These are phyloP conservation scores for Hirudo medicinalis DNA, from an alignment of 1,140 invertebrate species.

Conservation along the genomic window DNA sequence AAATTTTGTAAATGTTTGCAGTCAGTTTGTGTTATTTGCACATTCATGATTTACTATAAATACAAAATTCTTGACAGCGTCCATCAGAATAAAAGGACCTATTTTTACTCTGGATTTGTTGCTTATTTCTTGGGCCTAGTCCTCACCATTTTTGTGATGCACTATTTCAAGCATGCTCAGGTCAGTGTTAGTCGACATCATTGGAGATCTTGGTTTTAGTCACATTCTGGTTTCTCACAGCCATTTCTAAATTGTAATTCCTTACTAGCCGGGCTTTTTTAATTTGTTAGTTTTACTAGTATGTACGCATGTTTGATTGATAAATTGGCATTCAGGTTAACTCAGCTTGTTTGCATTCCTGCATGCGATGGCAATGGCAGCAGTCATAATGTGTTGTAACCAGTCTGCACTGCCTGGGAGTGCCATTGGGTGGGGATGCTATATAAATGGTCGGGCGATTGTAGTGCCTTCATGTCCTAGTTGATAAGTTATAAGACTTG, in stretches of 20 bases:
- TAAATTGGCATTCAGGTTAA: neutral
- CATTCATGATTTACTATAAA: neutral
- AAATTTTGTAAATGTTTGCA: neutral
- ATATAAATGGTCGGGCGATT: no score
- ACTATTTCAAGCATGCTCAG: slow-evolving; percentile 89
- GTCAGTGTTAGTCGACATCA: slow-evolving; percentile 27
- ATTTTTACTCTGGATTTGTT: slow-evolving; percentile 83
- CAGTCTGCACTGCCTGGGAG: no score
- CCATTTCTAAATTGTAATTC: neutral
- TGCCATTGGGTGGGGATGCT: no score
- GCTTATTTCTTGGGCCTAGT: slow-evolving; percentile 88
- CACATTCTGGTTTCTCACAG: neutral
- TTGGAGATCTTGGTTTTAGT: neutral
- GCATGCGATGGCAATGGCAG: no score
- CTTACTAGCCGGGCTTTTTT: neutral
- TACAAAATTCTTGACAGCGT: slow-evolving; percentile 49
- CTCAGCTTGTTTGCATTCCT: no score
- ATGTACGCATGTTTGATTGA: neutral
- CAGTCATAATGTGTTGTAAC: no score
- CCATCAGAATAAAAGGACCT: slow-evolving; percentile 70
- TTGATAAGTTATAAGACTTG: no score
- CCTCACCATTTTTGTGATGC: slow-evolving; percentile 92
- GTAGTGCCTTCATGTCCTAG: no score
- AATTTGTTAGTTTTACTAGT: slow-evolving; percentile 1
- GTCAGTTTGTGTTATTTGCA: no score